These are phyloP conservation scores for Catharus fuscescens DNA, from an alignment of 2,113 vertebrate species.

Conservation along the genomic window DNA sequence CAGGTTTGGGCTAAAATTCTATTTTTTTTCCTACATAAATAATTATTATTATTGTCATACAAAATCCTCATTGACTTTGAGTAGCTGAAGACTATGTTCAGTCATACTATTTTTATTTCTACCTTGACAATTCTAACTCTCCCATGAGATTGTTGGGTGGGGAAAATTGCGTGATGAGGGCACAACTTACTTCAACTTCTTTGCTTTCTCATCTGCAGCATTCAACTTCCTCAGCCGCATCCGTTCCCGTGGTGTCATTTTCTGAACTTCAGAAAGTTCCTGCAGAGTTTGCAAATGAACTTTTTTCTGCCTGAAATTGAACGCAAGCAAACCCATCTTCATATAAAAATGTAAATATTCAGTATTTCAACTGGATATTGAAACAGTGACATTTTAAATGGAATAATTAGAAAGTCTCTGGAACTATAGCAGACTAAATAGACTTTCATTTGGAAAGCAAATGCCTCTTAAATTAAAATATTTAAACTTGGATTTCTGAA, in stretches of 20 bases:
- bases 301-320: slow-evolving; percentile 77
- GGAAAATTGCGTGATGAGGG: background rate
- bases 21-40: background rate
- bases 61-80: background rate
- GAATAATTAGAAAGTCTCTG: slow-evolving; percentile 43
- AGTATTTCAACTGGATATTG: slow-evolving; percentile 8
- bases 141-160: background rate
- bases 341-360: slow-evolving; percentile 31
- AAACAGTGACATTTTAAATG: slow-evolving; percentile 31
- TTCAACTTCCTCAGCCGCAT: slow-evolving; percentile 83
- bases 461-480: slow-evolving; percentile 54
- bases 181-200: slow-evolving; percentile 76
- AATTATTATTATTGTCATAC: background rate
- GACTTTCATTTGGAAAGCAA: slow-evolving; percentile 46
- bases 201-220: slow-evolving; percentile 76
- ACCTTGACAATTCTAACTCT: background rate
- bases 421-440: slow-evolving; percentile 36
- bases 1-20: background rate
- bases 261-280: slow-evolving; percentile 81
- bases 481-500: slow-evolving; percentile 44
- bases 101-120: background rate
- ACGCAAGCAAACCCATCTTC: background rate
- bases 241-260: slow-evolving; percentile 82
- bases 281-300: slow-evolving; percentile 82
- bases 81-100: background rate